Conservation (phyloP, 2,797 vertebrate species). For the Pseudochromis fuscus region DNA sequence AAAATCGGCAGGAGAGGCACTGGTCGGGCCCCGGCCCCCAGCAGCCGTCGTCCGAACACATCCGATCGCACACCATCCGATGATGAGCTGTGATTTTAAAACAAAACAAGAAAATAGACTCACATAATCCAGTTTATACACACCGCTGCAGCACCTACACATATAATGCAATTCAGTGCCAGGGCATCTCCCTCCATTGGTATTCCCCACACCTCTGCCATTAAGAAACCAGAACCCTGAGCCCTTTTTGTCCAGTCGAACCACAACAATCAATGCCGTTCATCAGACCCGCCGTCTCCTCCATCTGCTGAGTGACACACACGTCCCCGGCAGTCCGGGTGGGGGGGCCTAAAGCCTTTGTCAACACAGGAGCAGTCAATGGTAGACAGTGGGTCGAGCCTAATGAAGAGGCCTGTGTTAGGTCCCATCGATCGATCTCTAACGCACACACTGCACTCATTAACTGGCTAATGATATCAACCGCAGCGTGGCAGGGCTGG, state of each 20-base stretch:
- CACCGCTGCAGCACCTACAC: conserved; percentile 8
- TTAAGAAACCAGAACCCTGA: conserved; percentile 37
- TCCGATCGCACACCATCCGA: conserved; percentile 90
- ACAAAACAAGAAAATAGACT: conserved; percentile 30
- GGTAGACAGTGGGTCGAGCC: conserved; percentile 52
- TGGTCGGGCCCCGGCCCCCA: conserved; percentile 96
- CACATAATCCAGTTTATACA: conserved; percentile 58
- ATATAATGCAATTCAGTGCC: neutral
- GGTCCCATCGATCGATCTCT: conserved; percentile 65
- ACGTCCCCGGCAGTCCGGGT: conserved; percentile 23
- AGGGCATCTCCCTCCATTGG: no score
- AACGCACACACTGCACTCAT: conserved; percentile 68
- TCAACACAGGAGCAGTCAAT: conserved; percentile 66
- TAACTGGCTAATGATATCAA: conserved; percentile 76
- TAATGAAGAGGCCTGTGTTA: conserved; percentile 78
- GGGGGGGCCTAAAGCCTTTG: conserved; percentile 41
- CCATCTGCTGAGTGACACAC: conserved; percentile 63
- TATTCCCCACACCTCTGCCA: conserved; percentile 49
- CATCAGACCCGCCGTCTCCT: conserved; percentile 37
- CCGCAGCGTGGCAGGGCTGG: conserved; percentile 27
- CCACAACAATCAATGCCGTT: conserved; percentile 63
- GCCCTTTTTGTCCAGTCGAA: conserved; percentile 18
- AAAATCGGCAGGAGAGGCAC: conserved; percentile 93
- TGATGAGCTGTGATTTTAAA: conserved; percentile 91
- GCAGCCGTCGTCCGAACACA: conserved; percentile 94